Conservation (phyloP, 2,888 invertebrate species). For the Bembecia ichneumoniformis region DNA sequence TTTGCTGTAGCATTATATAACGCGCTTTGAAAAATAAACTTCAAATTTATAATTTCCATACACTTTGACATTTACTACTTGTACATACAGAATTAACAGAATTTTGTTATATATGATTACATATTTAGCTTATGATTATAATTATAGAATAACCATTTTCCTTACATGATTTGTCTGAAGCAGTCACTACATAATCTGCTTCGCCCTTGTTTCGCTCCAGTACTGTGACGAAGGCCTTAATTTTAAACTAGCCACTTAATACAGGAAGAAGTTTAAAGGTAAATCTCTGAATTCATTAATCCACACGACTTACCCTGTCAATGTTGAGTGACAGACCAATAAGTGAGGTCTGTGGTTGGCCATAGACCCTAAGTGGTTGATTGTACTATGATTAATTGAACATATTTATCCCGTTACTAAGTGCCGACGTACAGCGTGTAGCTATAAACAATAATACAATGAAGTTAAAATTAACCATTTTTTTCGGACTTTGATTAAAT, state of each 20-base stretch:
- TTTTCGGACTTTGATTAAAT: too few species aligned
- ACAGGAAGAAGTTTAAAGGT: constrained; percentile 22
- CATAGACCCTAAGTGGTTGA: constrained; percentile 23
- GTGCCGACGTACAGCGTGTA: neutral
- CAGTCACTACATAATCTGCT: neutral
- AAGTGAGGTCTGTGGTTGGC: constrained; percentile 19
- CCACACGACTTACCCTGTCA: constrained; percentile 16
- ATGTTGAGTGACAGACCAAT: constrained; percentile 37
- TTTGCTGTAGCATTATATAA: too few species aligned
- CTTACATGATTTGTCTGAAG: too few species aligned
- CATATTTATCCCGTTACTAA: constrained; percentile 6
- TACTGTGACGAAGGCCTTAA: neutral
- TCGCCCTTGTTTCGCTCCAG: neutral
- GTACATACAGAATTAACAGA: too few species aligned
- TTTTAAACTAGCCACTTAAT: constrained; percentile 12
- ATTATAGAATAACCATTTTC: too few species aligned
- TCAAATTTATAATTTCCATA: too few species aligned
- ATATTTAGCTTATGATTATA: too few species aligned
- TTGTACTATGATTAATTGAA: constrained; percentile 31
- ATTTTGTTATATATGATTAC: too few species aligned
- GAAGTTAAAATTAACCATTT: neutral
- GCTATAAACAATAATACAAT: neutral
- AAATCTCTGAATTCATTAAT: constrained; percentile 22
- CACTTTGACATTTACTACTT: too few species aligned
- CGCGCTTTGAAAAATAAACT: too few species aligned